Evolutionary conservation across 1,140 invertebrate genomes (phyloP).

Genomic region (Pseudomyrmex cubaensis): DNA sequence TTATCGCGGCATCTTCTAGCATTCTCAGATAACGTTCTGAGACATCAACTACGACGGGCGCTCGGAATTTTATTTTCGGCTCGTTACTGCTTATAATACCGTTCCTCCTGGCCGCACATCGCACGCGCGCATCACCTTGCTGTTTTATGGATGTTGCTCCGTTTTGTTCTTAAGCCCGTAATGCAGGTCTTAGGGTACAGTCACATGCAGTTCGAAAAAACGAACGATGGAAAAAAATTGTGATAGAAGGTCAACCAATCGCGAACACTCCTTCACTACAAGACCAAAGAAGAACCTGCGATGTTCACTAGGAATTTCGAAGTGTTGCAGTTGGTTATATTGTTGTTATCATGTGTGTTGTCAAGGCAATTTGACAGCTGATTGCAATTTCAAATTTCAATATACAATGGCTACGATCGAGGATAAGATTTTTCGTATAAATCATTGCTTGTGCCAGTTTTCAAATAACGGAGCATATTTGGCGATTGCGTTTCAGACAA

Average conservation of each 20-base stretch:
- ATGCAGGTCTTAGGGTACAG: too few relatives aligned
- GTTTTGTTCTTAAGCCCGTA: neutral
- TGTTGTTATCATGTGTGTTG: neutral
- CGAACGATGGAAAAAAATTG: too few relatives aligned
- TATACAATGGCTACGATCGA: neutral
- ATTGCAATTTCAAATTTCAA: slow-evolving; percentile 8
- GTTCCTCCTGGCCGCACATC: neutral
- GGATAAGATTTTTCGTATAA: slow-evolving; percentile 68
- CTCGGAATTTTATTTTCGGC: slow-evolving; percentile 30
- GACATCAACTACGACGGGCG: neutral
- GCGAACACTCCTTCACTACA: too few relatives aligned
- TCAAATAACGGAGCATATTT: slow-evolving; percentile 80
- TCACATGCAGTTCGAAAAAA: too few relatives aligned
- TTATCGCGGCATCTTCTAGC: slow-evolving; percentile 17
- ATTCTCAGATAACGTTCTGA: neutral
- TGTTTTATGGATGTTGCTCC: neutral
- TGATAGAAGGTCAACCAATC: too few relatives aligned
- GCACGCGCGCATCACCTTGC: slow-evolving; percentile 6
- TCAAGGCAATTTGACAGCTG: slow-evolving; percentile 5
- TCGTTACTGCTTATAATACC: neutral
- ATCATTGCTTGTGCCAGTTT: slow-evolving; percentile 81
- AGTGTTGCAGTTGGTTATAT: neutral
- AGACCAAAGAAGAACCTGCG: too few relatives aligned
- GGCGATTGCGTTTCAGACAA: slow-evolving; percentile 78
- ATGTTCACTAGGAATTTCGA: neutral